Evolutionary conservation across 1,140 invertebrate genomes (phyloP).

Genomic region (Metopolophium dirhodum): DNA sequence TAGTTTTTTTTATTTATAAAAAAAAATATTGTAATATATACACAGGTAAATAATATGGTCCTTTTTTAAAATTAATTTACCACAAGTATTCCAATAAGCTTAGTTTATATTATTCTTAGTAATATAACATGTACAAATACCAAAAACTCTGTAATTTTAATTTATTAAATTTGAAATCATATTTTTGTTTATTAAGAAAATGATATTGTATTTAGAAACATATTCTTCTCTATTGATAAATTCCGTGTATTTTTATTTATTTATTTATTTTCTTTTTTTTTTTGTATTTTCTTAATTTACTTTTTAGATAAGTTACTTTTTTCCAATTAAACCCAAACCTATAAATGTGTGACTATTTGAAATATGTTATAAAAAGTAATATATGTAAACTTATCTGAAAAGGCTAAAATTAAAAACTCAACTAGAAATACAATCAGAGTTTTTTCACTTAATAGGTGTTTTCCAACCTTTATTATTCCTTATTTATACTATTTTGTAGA

Average conservation of each 20-base stretch:
- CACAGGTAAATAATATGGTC: background rate
- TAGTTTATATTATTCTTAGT: background rate
- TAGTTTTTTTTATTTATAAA: constrained; percentile 25
- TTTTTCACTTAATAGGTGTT: background rate
- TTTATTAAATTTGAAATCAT: constrained; percentile 10
- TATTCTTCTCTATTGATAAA: background rate
- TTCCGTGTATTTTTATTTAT: background rate
- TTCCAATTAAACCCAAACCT: background rate
- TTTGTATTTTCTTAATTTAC: background rate
- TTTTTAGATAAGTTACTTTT: background rate
- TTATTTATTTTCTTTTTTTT: background rate
- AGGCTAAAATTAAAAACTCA: background rate
- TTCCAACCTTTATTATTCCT: background rate
- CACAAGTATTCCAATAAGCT: constrained; percentile 19
- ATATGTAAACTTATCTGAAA: background rate
- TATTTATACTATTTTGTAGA: too few species aligned
- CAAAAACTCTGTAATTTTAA: constrained; percentile 20
- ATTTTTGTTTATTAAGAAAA: background rate
- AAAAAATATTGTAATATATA: constrained; percentile 2
- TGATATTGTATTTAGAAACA: background rate
- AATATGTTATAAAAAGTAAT: background rate
- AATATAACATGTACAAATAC: constrained; percentile 35
- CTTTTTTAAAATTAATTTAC: constrained; percentile 16
- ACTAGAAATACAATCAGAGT: background rate
- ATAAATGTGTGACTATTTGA: background rate